Percentiles rank a stretch among this genome's conserved stretches.
These are phyloP conservation scores for Achatina immaculata DNA, from an alignment of 1,140 invertebrate species.

Conservation along the genomic window DNA sequence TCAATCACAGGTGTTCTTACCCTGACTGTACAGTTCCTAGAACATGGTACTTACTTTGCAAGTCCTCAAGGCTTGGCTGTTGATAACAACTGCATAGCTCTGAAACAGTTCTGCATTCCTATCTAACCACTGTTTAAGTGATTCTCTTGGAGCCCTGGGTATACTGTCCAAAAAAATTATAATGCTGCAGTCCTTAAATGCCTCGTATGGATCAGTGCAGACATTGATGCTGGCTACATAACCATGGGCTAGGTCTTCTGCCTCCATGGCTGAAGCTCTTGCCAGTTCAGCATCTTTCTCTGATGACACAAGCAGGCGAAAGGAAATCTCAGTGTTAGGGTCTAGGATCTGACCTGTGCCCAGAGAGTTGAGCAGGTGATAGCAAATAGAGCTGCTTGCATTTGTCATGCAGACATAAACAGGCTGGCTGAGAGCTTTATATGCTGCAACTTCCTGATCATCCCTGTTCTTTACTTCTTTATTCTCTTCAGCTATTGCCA, in stretches of 20 bases:
- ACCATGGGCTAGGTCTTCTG: conserved; percentile 60
- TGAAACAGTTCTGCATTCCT: conserved; percentile 59
- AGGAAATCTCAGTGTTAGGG: conserved; percentile 54
- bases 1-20: no score
- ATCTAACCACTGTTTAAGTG: conserved; percentile 55
- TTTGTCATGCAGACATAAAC: conserved; percentile 68
- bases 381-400: conserved; percentile 56
- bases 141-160: conserved; percentile 48
- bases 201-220: conserved; percentile 47
- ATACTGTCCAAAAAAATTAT: conserved; percentile 68
- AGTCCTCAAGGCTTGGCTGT: conserved; percentile 56
- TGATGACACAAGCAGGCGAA: conserved; percentile 55
- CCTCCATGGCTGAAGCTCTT: conserved; percentile 64
- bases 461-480: conserved; percentile 59
- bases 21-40: no score
- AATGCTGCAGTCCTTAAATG: conserved; percentile 62
- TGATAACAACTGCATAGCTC: conserved; percentile 61
- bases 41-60: conserved; percentile 35
- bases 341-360: conserved; percentile 65
- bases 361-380: conserved; percentile 56
- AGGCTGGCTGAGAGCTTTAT: conserved; percentile 56
- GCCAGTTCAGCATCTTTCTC: conserved; percentile 47
- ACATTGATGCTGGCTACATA: conserved; percentile 57
- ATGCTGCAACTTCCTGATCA: conserved; percentile 57
- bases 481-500: conserved; percentile 65